Evolutionary conservation across 2,888 invertebrate species (phyloP), one percentile per base, ranked within the genome.

Genomic region (Phyllotreta striolata): DNA sequence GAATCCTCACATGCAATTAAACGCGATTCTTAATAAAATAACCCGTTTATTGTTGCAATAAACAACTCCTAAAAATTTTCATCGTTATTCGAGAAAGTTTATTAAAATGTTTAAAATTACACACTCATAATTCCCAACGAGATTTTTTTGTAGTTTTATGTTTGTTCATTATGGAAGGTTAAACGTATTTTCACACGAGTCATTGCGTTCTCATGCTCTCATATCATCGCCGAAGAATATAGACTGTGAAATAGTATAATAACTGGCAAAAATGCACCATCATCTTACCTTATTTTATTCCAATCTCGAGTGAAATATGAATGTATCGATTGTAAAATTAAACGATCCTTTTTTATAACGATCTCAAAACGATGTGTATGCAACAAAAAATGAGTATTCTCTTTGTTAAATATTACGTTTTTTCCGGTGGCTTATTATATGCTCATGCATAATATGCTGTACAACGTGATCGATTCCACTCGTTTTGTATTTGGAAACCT

Each of bases 201-300:
- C 37, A 60, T 60, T 43, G 43, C 39, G n/a, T 60, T 60, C 54
- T 52, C 59, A 59, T 41, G 37, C 24, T 59, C 43, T 35, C 52
- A 60, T 52, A 60, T 60, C 60, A 60, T 60, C 44, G 46, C 44
- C 44, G 52, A 13, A 9, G 12, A 51, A 34, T 52, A 59, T 43
- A 43, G 37, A 76, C 71, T 77, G 76, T 77, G 76, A 77, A 77
- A 77, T 77, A 77, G 76, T 74, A 74, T 76, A 76, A 75, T 75
- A 77, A 76, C 73, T 73, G 74, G 73, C 65, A 70, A 74, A 76
- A 71, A 71, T 70, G 70, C 73, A 66, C 69, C 73, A 74, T 70
- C 72, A 64, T 66, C 57, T 41, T 64, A 57, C 62, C 71, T 63
- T 70, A 74, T 73, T 74, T 72, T 73, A 70, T 73, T 64, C 64